These are phyloP conservation scores for Falco berigora DNA, from an alignment of 2,797 vertebrate species.

Conservation along the genomic window DNA sequence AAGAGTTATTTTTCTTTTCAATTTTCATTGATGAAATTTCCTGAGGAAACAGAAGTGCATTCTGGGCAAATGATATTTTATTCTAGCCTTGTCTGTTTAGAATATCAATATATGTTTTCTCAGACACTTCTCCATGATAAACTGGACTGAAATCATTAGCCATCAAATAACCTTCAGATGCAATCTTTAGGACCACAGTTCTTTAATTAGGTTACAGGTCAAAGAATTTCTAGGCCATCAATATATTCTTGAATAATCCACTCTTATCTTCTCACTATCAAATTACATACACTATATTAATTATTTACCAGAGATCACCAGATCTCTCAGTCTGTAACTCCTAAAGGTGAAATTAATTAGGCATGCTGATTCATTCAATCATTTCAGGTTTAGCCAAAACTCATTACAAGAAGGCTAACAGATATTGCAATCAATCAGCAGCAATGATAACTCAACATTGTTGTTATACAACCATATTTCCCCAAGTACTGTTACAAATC, in stretches of 20 bases:
- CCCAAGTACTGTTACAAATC: background rate
- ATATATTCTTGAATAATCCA: background rate
- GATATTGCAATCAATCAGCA: background rate
- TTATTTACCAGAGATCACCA: background rate
- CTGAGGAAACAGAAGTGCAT: background rate
- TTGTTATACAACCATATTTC: background rate
- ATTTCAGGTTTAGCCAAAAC: background rate
- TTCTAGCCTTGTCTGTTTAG: background rate
- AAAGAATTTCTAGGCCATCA: background rate
- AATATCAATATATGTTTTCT: background rate
- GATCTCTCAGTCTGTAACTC: background rate
- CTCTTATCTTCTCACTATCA: slow-evolving; percentile 6
- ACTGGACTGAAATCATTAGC: background rate
- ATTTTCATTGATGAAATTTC: background rate
- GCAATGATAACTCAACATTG: background rate
- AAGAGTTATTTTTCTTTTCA: background rate
- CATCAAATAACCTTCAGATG: background rate
- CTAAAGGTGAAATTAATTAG: background rate
- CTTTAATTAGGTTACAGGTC: background rate
- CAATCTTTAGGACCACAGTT: background rate
- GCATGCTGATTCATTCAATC: background rate
- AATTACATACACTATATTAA: background rate
- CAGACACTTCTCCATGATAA: background rate
- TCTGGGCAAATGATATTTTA: background rate
- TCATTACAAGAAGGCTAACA: background rate